Conservation (phyloP, 2,888 invertebrate species). For the Galeruca laticollis region DNA sequence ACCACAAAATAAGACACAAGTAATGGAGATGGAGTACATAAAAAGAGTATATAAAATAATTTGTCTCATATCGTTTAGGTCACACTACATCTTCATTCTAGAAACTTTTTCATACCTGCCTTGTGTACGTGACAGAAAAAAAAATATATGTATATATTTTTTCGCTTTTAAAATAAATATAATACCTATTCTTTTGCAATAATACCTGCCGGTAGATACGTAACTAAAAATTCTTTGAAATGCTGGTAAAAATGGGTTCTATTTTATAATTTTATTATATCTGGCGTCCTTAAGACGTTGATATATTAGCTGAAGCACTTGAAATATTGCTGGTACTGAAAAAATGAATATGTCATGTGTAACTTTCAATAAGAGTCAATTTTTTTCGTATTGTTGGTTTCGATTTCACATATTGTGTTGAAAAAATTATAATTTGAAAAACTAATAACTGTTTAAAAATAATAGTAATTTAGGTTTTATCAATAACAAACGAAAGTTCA, state of each 20-base stretch:
- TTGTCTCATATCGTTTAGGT: no score
- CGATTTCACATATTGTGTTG: no score
- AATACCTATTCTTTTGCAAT: neutral
- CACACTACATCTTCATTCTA: no score
- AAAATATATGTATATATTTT: neutral
- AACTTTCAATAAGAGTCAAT: neutral
- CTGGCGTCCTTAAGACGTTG: neutral
- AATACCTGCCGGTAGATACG: neutral
- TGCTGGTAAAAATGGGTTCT: neutral
- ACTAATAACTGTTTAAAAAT: no score
- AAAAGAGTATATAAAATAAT: no score
- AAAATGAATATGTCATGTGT: neutral
- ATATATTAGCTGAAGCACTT: neutral
- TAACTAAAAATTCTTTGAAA: neutral
- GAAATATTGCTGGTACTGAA: neutral
- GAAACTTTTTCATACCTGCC: neutral
- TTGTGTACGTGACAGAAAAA: neutral
- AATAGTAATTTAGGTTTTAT: no score
- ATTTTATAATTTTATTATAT: slow-evolving; percentile 2
- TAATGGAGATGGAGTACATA: no score
- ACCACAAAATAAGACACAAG: no score
- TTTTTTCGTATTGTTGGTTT: neutral
- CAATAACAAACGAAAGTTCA: no score
- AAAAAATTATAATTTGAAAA: no score
- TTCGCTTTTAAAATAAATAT: neutral